A percentile compares a stretch with the other conserved stretches of the same genome.
Conservation (phyloP, 2,113 vertebrate species). For the Sigmodon hispidus region DNA sequence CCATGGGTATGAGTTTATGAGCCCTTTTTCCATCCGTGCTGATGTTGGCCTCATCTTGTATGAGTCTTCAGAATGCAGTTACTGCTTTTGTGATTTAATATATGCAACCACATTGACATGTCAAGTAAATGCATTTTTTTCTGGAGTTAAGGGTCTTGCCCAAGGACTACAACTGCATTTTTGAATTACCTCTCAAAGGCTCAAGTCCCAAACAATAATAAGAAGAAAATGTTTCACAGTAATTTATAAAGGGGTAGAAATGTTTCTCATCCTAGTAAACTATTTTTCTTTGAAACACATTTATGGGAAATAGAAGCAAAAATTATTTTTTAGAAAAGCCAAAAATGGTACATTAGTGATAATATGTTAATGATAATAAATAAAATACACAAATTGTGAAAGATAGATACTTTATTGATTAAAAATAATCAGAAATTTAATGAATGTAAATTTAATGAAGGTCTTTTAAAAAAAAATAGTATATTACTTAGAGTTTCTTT, state of each 20-base stretch:
- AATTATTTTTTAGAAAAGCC: neutral
- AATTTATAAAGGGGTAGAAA: no score
- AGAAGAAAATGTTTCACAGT: neutral
- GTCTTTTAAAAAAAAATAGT: no score
- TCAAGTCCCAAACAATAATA: neutral
- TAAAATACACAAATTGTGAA: neutral
- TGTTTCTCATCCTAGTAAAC: neutral
- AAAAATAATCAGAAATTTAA: no score
- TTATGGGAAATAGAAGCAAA: slow-evolving; percentile 25
- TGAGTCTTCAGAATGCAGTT: neutral
- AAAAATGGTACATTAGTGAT: neutral
- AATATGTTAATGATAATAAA: neutral
- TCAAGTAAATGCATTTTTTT: neutral
- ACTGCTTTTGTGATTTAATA: neutral
- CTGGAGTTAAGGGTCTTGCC: neutral
- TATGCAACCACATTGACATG: neutral
- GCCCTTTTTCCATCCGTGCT: neutral
- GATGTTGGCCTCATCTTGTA: neutral
- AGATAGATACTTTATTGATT: no score
- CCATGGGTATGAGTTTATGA: neutral
- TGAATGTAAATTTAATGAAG: no score
- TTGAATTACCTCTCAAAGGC: neutral
- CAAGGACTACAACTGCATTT: neutral
- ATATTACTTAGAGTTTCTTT: neutral
- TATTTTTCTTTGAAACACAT: neutral